phyloP scores from a whole-genome alignment of 2,113 vertebrate species.

The Pedetes capensis region DNA sequence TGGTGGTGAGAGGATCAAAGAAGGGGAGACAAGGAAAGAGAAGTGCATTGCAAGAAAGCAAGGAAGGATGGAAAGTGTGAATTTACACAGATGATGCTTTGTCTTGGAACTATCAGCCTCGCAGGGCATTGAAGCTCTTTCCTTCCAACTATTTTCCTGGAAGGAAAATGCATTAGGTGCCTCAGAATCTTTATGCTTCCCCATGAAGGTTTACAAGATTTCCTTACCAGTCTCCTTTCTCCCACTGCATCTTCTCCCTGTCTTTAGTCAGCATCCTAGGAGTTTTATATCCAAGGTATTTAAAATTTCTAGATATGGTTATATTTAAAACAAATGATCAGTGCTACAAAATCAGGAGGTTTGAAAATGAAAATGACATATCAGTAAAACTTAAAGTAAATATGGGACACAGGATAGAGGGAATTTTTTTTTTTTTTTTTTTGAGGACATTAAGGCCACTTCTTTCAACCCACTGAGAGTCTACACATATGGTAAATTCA shows the following conservation, averaged over 20 bases:
- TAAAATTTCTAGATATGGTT: constrained; percentile 64
- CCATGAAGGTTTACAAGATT: constrained; percentile 60
- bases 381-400: constrained; percentile 48
- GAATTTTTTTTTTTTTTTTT: too few relatives aligned
- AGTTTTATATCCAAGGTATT: constrained; percentile 77
- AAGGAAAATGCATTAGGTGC: constrained; percentile 62
- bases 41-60: too few relatives aligned
- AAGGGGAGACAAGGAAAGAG: too few relatives aligned
- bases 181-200: constrained; percentile 66
- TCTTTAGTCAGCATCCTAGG: constrained; percentile 63
- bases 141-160: constrained; percentile 64
- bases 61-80: background rate
- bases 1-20: background rate
- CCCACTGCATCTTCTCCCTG: background rate
- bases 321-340: constrained; percentile 75
- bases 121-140: constrained; percentile 62
- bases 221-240: constrained; percentile 63
- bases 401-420: background rate
- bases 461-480: constrained; percentile 4
- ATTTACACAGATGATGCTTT: background rate
- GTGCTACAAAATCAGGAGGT: constrained; percentile 73
- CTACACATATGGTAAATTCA: constrained; percentile 1
- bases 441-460: background rate
- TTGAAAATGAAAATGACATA: constrained; percentile 77
- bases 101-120: constrained; percentile 18